Percentiles rank a stretch among this genome's conserved stretches.
Conservation (phyloP, 2,113 vertebrate genomes). For the Cichladusa arquata region DNA sequence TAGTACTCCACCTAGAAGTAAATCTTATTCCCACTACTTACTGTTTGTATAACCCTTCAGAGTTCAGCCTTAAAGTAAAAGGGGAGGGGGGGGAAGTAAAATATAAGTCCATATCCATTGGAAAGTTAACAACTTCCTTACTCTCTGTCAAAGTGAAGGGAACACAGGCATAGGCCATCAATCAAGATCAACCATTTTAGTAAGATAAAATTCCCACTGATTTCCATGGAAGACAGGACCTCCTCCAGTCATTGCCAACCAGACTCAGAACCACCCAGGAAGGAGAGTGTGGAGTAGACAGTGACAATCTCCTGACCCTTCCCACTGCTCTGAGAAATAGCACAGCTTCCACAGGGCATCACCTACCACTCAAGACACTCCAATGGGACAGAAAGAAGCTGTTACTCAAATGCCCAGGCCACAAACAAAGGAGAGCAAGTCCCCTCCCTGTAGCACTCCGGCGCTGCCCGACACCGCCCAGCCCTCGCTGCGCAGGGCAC, state of each 20-base stretch:
- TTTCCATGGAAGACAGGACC: neutral
- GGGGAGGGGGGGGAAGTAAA: too few species aligned
- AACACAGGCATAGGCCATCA: neutral
- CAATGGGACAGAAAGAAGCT: neutral
- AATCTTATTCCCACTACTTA: constrained; percentile 46
- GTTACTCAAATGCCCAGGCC: fast-evolving
- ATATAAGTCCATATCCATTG: neutral
- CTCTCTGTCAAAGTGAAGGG: neutral
- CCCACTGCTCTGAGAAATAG: neutral
- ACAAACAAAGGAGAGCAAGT: neutral
- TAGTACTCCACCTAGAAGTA: constrained; percentile 34
- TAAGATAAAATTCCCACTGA: neutral
- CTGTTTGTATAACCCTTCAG: constrained; percentile 43
- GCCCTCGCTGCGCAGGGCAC: fast-evolving
- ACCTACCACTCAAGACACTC: neutral
- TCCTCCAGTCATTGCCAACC: neutral
- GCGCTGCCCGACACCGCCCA: neutral
- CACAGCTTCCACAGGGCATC: neutral
- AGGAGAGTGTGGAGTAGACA: neutral
- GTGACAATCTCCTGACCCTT: neutral
- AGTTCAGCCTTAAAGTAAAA: neutral
- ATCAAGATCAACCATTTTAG: neutral
- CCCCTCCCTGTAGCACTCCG: neutral
- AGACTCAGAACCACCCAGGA: neutral
- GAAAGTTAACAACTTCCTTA: neutral